Evolutionary conservation across 2,797 vertebrate genomes (phyloP), one percentile per base, ranked within the genome.

Genomic region (Pygocentrus nattereri): DNA sequence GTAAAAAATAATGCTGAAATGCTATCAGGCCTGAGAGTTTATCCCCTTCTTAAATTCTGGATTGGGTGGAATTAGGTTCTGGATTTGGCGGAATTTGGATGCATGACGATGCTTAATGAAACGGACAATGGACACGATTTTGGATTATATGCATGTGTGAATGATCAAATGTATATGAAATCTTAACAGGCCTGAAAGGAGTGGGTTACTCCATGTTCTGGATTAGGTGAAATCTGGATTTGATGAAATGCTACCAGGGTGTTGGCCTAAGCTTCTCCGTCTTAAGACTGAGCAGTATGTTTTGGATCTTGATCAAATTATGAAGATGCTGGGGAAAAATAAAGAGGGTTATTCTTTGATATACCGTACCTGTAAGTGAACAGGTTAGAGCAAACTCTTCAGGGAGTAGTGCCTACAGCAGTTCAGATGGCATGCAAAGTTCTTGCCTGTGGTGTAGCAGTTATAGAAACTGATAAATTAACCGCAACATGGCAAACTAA

Each of bases 351-450:
- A 5, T 12, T 18, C 59, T 15, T 25, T 23, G 41, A 25, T 50
- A 49, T 70, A 19, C 5, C 47, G 49, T 70, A 19, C 5, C 47
- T n/a, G 16, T 31, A 6, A 31, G 34, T 21, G 10, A 72, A 27
- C 50, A 34, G 52, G 69, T 52, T 25, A 10, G 18, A 19, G 47
- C 47, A 18, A 18, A 52, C 16, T 27, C 7, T 49, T 18, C 44
- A 19, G 18, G 19, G 11, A 72, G 18, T 52, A 19, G 13, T n/a
- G 69, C 71, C 31, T 23, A 1, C 54, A 41, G 54, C 71, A 25
- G 31, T 25, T 41, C 8, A 41, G 73, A 73, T 56, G 19, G 21
- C 50, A 73, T 73, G 52, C 71, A 73, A 74, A 74, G 71, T 74
- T 58, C 71, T 73, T 49, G 30, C 52, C 71, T 25, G 50, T 58